Base-by-base conservation (phyloP, 53 echinoderm and acorn worm species). In the Apostichopus leukothele region DNA sequence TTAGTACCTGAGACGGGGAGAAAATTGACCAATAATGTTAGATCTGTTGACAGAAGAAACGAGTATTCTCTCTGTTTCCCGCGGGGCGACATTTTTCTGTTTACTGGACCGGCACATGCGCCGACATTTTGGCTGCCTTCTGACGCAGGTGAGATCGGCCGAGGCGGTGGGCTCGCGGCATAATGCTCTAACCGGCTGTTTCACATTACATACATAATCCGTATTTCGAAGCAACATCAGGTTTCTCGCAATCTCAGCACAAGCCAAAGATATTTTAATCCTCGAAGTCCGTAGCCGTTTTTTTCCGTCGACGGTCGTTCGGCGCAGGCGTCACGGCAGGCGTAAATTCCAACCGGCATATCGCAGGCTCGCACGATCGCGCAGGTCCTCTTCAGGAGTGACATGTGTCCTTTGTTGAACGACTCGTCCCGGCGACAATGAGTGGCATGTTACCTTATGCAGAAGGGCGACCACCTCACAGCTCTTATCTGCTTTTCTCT, bases 171-270 rank as follows among this genome's bases (percentile, higher is more conserved):
- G 85, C 85, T 85, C 67, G 85, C 85, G 85, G 85, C 85, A 67
- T 63, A 67, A 67, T 85, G 66, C 85, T 67, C 63, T 85, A 25
- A 67, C 85, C 85, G 85, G 85, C 85, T 85, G 85, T 85, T 85
- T 85, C 85, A 85, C 85, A 85, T 85, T 85, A 85, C 85, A 85
- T 85, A 85, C 85, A 85, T 85, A 85, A 85, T 85, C 85, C 85
- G 85, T 85, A 67, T 67, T 85, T 67, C 85, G 85, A 67, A 85
- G 85, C 85, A 85, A 85, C 85, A 85, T 85, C 85, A 85, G 85
- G 85, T 85, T 85, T 85, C 85, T 85, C 85, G 85, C 85, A 85
- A 85, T 85, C 85, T 84, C 60, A 60, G 84, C 84, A 61, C 85
- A 85, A 85, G 85, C 66, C 85, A 85, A 39, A 85, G 85, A 85